Percentiles rank a stretch among this genome's conserved stretches.
These are phyloP conservation scores for Trichomalopsis sarcophagae DNA, from an alignment of 1,140 invertebrate genomes.

Conservation along the genomic window DNA sequence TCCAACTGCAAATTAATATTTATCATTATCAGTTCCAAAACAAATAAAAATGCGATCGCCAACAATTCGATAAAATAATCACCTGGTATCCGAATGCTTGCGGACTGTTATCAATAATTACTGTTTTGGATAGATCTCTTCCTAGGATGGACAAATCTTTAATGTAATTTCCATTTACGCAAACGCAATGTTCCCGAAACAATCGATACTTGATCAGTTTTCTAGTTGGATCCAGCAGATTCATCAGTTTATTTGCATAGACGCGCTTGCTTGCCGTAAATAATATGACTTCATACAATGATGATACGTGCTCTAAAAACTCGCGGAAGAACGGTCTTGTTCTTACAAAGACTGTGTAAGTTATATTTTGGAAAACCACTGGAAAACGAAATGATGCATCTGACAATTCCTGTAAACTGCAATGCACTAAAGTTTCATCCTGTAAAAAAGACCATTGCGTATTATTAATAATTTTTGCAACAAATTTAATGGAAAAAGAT, in stretches of 20 bases:
- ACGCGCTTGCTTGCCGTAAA: constrained; percentile 97
- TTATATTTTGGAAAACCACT: constrained; percentile 93
- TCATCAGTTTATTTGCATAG: constrained; percentile 96
- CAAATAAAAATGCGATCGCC: constrained; percentile 20
- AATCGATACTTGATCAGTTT: constrained; percentile 93
- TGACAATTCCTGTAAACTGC: constrained; percentile 92
- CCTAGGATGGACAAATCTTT: constrained; percentile 96
- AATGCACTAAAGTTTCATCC: constrained; percentile 97
- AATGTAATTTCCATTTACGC: constrained; percentile 97
- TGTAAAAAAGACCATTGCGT: constrained; percentile 43
- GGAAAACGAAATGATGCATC: constrained; percentile 96
- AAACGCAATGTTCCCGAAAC: constrained; percentile 96
- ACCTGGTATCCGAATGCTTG: constrained; percentile 95
- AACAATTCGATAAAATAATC: constrained; percentile 46
- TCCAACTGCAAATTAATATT: constrained; percentile 83
- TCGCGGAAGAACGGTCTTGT: constrained; percentile 93
- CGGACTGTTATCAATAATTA: constrained; percentile 95
- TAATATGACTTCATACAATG: constrained; percentile 95
- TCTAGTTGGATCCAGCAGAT: constrained; percentile 92
- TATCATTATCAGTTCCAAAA: background rate
- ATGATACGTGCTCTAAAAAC: constrained; percentile 93
- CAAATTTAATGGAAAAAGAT: background rate
- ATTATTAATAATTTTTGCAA: background rate
- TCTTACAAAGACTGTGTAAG: constrained; percentile 93
- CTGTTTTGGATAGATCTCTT: constrained; percentile 92